Conservation (phyloP, 2,888 invertebrate species). For the Aporophyla nigra region DNA sequence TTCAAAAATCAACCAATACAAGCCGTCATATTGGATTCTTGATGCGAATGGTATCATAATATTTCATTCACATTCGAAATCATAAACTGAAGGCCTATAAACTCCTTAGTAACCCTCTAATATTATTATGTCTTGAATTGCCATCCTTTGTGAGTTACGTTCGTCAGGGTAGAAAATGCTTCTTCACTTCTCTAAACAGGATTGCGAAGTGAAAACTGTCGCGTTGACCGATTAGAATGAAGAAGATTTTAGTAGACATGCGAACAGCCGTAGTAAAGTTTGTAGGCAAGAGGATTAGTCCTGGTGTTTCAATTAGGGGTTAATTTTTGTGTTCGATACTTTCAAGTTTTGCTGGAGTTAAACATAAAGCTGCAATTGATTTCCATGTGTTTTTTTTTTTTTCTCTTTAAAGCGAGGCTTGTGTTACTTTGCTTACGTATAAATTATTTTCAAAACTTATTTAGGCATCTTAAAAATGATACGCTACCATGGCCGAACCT, state of each 20-base stretch:
- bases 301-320: background rate
- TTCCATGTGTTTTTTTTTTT: background rate
- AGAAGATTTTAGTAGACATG: background rate
- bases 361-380: background rate
- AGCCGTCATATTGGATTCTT: background rate
- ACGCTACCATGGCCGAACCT: constrained; percentile 48
- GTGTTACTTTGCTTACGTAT: constrained; percentile 31
- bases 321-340: background rate
- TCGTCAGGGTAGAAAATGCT: background rate
- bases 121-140: background rate
- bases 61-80: background rate
- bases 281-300: too few relatives aligned
- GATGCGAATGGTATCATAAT: too few relatives aligned
- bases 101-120: background rate
- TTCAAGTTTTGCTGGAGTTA: background rate
- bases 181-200: too few relatives aligned
- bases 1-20: background rate
- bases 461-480: constrained; percentile 41
- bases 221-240: background rate
- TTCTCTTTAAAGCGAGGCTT: background rate
- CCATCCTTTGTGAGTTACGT: background rate
- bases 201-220: background rate
- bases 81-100: background rate
- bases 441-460: background rate
- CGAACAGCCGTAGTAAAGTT: background rate